Percentiles rank a stretch among this genome's conserved stretches.
phyloP scores from a whole-genome alignment of 2,113 vertebrate species.

The Laticauda laticaudata region DNA sequence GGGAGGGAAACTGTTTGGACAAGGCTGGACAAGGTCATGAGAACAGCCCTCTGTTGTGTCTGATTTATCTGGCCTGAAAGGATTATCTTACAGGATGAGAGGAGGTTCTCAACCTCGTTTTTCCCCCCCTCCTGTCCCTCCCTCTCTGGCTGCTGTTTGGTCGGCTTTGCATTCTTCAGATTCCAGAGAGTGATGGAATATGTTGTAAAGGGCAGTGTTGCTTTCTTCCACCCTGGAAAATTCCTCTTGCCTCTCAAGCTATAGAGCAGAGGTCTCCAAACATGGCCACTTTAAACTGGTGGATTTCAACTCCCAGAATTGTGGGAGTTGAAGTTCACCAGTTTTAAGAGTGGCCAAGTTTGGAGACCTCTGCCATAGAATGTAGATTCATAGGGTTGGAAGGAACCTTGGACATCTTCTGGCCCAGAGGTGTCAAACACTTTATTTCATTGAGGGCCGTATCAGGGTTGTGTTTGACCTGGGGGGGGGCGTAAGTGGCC shows the following conservation, averaged over 20 bases:
- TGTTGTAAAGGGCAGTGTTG: constrained; percentile 46
- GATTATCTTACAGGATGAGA: constrained; percentile 69
- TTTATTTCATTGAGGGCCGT: no score
- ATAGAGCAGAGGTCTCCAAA: no score
- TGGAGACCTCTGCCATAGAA: no score
- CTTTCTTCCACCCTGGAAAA: constrained; percentile 41
- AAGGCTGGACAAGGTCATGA: constrained; percentile 65
- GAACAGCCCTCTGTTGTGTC: constrained; percentile 65
- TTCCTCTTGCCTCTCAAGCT: constrained; percentile 4
- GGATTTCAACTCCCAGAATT: no score
- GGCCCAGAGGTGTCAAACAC: no score
- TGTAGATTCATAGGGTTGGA: no score
- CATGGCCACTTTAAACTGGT: no score
- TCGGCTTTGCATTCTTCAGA: constrained; percentile 67
- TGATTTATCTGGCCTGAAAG: constrained; percentile 66
- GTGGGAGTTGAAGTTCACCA: no score
- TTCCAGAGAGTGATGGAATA: constrained; percentile 58
- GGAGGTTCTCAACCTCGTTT: constrained; percentile 61
- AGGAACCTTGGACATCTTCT: no score
- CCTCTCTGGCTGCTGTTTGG: constrained; percentile 48
- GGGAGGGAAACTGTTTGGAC: constrained; percentile 14
- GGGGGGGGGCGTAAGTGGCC: no score
- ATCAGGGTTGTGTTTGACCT: no score
- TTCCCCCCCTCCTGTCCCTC: constrained; percentile 30
- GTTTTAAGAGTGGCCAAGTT: no score